Conservation (phyloP, 2,113 vertebrate species). For the Microcebus murinus region DNA sequence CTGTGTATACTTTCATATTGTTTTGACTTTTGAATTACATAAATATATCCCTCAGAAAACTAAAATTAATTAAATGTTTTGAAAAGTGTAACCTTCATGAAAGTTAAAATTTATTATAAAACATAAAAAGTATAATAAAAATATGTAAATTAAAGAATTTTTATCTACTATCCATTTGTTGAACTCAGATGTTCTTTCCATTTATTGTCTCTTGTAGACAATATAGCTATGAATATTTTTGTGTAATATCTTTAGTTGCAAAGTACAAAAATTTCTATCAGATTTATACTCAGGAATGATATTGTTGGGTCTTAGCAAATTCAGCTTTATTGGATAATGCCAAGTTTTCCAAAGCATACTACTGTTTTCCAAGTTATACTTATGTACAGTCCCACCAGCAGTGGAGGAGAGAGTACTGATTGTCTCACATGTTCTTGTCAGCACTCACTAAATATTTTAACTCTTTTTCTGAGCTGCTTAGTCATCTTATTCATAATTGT, state of each 20-base stretch:
- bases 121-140: background rate
- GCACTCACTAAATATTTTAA: slow-evolving; percentile 6
- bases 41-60: background rate
- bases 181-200: background rate
- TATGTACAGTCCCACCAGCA: background rate
- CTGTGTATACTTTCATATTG: slow-evolving; percentile 12
- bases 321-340: background rate
- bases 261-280: background rate
- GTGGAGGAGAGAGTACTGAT: background rate
- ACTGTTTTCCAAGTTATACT: slow-evolving; percentile 16
- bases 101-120: slow-evolving; percentile 42
- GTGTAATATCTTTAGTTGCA: background rate
- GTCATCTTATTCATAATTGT: slow-evolving; percentile 48
- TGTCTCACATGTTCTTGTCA: background rate
- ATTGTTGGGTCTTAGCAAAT: background rate
- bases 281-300: background rate
- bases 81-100: background rate
- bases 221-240: background rate
- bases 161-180: background rate
- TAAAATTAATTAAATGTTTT: slow-evolving; percentile 9
- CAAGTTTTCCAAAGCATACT: slow-evolving; percentile 19
- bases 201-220: background rate
- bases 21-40: slow-evolving; percentile 39
- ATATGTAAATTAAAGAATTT: slow-evolving; percentile 26
- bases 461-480: background rate